Evolutionary conservation across 1,140 invertebrate genomes (phyloP), one percentile per base, ranked within the genome.

Genomic region (Scaptomyza montana): DNA sequence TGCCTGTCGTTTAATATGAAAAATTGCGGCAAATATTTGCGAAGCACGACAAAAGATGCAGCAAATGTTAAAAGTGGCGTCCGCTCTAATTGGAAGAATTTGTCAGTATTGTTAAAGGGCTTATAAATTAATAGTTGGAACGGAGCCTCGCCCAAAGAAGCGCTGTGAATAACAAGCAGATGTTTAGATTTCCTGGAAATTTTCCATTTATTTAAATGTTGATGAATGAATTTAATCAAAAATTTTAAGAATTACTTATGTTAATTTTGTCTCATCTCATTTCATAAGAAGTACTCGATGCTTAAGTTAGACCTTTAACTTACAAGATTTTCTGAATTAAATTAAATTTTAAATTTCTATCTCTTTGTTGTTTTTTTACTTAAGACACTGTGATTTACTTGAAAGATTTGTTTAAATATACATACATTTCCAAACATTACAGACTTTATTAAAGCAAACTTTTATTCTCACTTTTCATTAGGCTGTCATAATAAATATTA

Each of bases 11-110:
- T 89, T 84, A 77, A 87, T 82, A 87, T 87, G 82, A 87, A 87
- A 87, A 87, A 87, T 87, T 87, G 69, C 63, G 72, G 46, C 84
- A 87, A 87, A 87, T 87, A 87, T 87, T 87, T 87, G 84, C 72
- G 63, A 72, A 78, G 74, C 78, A 57, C 21, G 56, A 45, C 46
- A 13, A 19, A 10, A 54, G 54, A 54, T 47, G 53, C 53, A 33
- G 33, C 59, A 53, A 45, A 55, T 54, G 50, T 21, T 39, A 62
- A 56, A 67, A 56, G 55, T 41, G 43, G 45, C 39, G 63, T 47
- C 56, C n/a, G 54, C 68, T 73, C 78, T 81, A 86, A 86, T 86
- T 86, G 78, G 66, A 60, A 46, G 67, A 81, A 86, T 86, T 86
- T 87, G 82, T 86, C 82, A 82, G 75, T 60, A 81, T 76, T 78